Percentiles rank a stretch among this genome's conserved stretches.
Evolutionary conservation across 2,113 vertebrate genomes (phyloP).

Genomic region (Noctilio leporinus): DNA sequence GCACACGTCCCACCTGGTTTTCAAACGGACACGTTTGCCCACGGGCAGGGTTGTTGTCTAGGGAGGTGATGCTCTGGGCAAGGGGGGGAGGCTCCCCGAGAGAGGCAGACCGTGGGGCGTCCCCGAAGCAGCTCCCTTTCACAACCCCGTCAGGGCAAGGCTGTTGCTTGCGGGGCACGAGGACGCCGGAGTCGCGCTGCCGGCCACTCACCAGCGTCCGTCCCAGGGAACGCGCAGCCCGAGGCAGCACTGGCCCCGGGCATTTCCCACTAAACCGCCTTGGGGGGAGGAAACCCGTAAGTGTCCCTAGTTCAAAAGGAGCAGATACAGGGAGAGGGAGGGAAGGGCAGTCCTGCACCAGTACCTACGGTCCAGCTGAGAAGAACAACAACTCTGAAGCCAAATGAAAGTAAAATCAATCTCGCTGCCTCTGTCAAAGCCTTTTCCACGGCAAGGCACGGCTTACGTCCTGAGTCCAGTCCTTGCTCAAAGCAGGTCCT

Average conservation of each 20-base stretch:
- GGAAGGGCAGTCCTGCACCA: neutral
- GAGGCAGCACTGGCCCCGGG: too few relatives aligned
- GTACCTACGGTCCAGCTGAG: neutral
- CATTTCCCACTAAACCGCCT: neutral
- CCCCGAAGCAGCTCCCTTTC: conserved; percentile 14
- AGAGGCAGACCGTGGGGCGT: neutral
- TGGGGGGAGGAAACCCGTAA: neutral
- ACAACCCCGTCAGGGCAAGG: neutral
- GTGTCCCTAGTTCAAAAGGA: neutral
- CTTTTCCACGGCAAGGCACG: neutral
- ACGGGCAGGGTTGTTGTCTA: conserved; percentile 41
- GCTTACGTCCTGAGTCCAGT: neutral
- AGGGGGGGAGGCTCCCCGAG: neutral
- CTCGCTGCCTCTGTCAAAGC: conserved; percentile 60
- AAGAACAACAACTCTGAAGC: conserved; percentile 45
- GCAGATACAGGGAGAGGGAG: neutral
- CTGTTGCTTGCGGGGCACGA: neutral
- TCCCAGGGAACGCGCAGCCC: too few relatives aligned
- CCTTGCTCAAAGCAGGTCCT: conserved; percentile 1
- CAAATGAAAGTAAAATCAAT: conserved; percentile 55
- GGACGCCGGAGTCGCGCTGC: too few relatives aligned
- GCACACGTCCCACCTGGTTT: conserved; percentile 20
- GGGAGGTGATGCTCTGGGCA: conserved; percentile 24
- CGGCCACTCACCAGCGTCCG: too few relatives aligned
- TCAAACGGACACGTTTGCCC: neutral